Conservation (phyloP, 2,797 vertebrate genomes). For the Novumbra hubbsi region DNA sequence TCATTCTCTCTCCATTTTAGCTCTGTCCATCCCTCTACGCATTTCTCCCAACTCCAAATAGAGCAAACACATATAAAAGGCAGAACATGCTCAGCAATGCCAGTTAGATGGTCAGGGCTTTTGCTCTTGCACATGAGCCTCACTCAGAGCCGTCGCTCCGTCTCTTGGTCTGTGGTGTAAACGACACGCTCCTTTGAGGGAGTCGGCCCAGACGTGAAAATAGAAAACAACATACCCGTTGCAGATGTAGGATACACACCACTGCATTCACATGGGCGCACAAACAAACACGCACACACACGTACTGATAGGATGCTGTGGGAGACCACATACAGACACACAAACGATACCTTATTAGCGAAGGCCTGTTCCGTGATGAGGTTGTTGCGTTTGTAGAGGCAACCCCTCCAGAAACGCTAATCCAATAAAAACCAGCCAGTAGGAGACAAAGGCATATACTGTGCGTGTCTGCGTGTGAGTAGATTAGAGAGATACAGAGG, state of each 20-base stretch:
- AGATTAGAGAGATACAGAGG: not conserved
- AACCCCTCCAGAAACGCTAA: not conserved
- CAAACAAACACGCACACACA: not conserved
- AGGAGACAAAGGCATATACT: not conserved
- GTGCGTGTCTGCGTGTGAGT: slow-evolving; percentile 13
- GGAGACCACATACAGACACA: slow-evolving; percentile 29
- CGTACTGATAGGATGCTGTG: not conserved
- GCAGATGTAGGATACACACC: slow-evolving; percentile 26
- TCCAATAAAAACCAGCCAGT: not conserved
- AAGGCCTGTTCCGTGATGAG: not conserved
- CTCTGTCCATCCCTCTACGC: not conserved
- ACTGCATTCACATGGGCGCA: not conserved
- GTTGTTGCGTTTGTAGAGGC: not conserved
- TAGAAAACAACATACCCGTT: slow-evolving; percentile 12
- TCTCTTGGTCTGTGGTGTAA: slow-evolving; percentile 53
- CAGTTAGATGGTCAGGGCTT: not conserved
- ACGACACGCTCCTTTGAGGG: slow-evolving; percentile 38
- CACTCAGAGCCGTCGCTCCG: not conserved
- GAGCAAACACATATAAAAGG: not conserved
- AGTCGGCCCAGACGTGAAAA: slow-evolving; percentile 45
- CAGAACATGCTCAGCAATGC: not conserved
- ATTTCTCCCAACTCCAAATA: not conserved
- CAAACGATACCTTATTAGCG: slow-evolving; percentile 14
- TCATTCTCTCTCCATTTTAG: not conserved
- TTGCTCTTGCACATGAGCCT: slow-evolving; percentile 29